These are phyloP conservation scores for Piscicola geometra DNA, from an alignment of 2,888 invertebrate genomes.

Conservation along the genomic window DNA sequence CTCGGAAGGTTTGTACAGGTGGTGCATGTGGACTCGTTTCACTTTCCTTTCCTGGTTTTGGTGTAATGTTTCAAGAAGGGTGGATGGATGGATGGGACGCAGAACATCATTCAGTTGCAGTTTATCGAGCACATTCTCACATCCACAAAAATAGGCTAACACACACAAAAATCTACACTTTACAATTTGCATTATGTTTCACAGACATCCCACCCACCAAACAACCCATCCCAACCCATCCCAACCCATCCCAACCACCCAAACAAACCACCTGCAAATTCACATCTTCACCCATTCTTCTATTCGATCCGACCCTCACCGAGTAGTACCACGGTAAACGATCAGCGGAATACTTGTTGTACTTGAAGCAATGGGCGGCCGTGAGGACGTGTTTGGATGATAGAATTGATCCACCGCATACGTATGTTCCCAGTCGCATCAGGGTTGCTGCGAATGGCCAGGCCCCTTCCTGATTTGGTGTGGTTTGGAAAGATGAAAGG, in stretches of 20 bases:
- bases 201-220: no score
- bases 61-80: no score
- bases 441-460: constrained; percentile 44
- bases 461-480: constrained; percentile 24
- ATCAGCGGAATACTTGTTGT: neutral
- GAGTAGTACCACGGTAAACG: constrained; percentile 30
- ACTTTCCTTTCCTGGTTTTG: constrained; percentile 29
- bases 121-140: no score
- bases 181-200: no score
- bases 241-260: neutral
- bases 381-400: constrained; percentile 40
- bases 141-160: no score
- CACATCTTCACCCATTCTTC: constrained; percentile 8
- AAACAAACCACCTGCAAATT: constrained; percentile 18
- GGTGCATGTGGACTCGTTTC: constrained; percentile 28
- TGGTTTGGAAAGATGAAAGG: no score
- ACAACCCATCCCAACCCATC: neutral
- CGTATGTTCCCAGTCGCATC: constrained; percentile 37
- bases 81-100: no score
- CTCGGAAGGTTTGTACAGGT: constrained; percentile 10
- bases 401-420: constrained; percentile 42
- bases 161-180: no score
- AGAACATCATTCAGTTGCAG: no score
- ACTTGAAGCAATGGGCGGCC: constrained; percentile 44
- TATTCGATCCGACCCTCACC: constrained; percentile 31